phyloP scores from a whole-genome alignment of 2,797 vertebrate species.

The Halcyon leucocephala region DNA sequence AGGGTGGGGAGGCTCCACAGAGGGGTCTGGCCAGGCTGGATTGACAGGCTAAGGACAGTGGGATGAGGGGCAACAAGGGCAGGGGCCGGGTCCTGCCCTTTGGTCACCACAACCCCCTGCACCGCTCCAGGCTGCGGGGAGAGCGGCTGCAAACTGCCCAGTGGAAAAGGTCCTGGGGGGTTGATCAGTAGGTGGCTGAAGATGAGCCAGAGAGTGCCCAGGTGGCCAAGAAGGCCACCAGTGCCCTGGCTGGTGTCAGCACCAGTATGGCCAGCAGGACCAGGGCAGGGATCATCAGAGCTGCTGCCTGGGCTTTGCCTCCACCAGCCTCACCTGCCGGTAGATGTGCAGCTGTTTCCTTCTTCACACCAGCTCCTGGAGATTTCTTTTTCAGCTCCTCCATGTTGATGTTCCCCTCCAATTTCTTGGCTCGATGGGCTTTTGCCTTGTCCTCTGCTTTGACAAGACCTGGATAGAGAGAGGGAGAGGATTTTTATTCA shows the following conservation, averaged over 20 bases:
- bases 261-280: background rate
- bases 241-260: background rate
- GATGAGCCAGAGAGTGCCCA: background rate
- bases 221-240: background rate
- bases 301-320: background rate
- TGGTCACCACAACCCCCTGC: background rate
- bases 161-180: background rate
- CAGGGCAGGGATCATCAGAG: background rate
- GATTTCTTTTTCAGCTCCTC: slow-evolving; percentile 88
- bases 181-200: background rate
- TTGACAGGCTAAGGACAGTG: background rate
- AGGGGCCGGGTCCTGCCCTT: background rate
- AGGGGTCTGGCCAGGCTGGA: background rate
- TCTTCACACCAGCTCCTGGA: slow-evolving; percentile 75
- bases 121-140: background rate
- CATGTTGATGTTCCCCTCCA: slow-evolving; percentile 76
- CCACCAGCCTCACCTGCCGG: slow-evolving; percentile 67
- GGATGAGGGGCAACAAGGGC: background rate
- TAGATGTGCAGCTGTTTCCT: slow-evolving; percentile 72
- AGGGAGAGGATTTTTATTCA: background rate
- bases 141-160: too few relatives aligned
- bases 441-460: slow-evolving; percentile 96
- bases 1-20: background rate
- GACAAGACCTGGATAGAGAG: slow-evolving; percentile 84
- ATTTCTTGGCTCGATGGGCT: slow-evolving; percentile 85